phyloP scores from a whole-genome alignment of 2,888 invertebrate species.

The Mamestra brassicae region DNA sequence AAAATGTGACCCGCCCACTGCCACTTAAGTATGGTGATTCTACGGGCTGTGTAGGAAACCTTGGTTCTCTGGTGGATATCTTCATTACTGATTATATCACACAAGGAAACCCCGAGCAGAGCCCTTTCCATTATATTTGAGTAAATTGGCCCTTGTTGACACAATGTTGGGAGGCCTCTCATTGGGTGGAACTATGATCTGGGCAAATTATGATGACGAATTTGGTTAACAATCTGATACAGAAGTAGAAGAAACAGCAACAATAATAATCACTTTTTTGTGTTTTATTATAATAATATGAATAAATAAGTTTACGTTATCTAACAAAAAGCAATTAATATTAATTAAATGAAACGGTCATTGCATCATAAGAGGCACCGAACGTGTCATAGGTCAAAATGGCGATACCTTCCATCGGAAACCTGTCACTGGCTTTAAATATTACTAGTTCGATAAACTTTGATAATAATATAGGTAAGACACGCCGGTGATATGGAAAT shows the following conservation, averaged over 20 bases:
- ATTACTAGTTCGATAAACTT: slow-evolving; percentile 20
- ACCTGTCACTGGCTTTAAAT: slow-evolving; percentile 30
- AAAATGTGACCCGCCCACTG: too few species aligned
- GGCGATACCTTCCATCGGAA: slow-evolving; percentile 24
- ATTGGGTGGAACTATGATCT: not conserved
- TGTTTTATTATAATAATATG: too few species aligned
- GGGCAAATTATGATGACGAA: not conserved
- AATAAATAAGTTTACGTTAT: slow-evolving; percentile 5
- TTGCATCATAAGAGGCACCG: not conserved
- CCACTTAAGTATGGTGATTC: too few species aligned
- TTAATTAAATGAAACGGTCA: slow-evolving; percentile 11
- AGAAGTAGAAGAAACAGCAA: too few species aligned
- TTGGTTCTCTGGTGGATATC: too few species aligned
- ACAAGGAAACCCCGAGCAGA: too few species aligned
- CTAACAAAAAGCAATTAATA: slow-evolving; percentile 12
- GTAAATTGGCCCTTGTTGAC: too few species aligned
- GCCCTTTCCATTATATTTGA: too few species aligned
- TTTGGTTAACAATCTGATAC: too few species aligned
- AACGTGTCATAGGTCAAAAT: slow-evolving; percentile 31
- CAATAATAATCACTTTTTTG: not conserved
- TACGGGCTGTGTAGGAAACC: too few species aligned
- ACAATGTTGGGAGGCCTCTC: not conserved
- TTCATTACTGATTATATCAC: too few species aligned
- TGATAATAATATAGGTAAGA: not conserved
- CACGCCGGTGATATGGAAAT: slow-evolving; percentile 17